Evolutionary conservation across 1,140 invertebrate genomes (phyloP), one percentile per base, ranked within the genome.

Genomic region (Calliopsis andreniformis): DNA sequence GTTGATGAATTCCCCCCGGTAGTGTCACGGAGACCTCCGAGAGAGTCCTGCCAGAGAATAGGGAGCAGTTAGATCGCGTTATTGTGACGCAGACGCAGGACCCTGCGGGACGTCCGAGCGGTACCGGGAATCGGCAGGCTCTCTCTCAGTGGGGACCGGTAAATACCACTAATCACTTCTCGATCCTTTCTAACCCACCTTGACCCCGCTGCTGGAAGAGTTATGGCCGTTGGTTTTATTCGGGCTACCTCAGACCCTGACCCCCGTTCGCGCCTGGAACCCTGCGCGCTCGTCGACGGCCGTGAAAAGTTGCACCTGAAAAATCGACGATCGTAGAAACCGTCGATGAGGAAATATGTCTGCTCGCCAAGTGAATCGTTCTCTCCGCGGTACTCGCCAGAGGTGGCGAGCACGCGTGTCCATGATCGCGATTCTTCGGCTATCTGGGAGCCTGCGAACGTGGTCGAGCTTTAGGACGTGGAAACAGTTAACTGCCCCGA

Each of bases 101-200:
- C 80, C 51, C 82, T 5, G 77, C 80, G 63, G 80, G 80, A 86
- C n/a, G 67, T 83, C 63, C 70, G 62, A 80, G 71, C 77, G 64
- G 76, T 84, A 85, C 70, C 73, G 59, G 63, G 71, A 86, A 83
- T 80, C 80, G 78, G 71, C 72, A 81, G 69, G 73, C 70, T 73
- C 63, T 68, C 51, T 72, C 76, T 80, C 69, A 53, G 67, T 68
- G 55, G 69, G 58, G 25, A 80, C 81, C 70, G 62, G 83, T 84
- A 87, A 87, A 86, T 84, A 84, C 67, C 75, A 84, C 83, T 87
- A 87, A 87, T 88, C 86, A 86, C 86, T 87, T 80, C 83, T 84
- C 83, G 86, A 88, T 84, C 83, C 83, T 85, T 77, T 82, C 80
- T 81, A 86, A 88, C 83, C 79, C 55, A 51, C 53, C 70, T 85